Evolutionary conservation across 2,113 vertebrate genomes (phyloP), one percentile per base, ranked within the genome.

Genomic region (Murina feae): DNA sequence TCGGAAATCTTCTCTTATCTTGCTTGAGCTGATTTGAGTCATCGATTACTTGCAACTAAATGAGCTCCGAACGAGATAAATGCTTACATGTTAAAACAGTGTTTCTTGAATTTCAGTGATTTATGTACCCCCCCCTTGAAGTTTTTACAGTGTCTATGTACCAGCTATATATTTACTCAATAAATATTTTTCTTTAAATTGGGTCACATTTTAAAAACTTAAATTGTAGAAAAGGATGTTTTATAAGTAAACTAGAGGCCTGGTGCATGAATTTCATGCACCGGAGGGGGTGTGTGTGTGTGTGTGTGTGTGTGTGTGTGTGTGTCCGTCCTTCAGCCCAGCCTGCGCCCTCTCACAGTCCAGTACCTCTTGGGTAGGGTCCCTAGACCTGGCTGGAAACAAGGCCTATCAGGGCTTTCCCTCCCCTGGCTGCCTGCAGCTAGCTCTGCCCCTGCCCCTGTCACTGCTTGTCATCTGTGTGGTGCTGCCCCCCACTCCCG

Each of bases 111-210:
- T 85, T 28, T 82, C 49, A 76, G 21, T 78, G 23, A 8, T 84
- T 85, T 42, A 6, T 13, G 39, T 44, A 55, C 9, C 18, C 2
- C 9, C 44, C 1, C 44, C 35, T 82, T 3, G 4, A 4, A 18
- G 37, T 35, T 63, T 95, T 87, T 91, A 63, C 32, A 78, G 49
- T 58, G 39, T 69, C 37, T 9, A 7, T 81, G 42, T 89, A 53
- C 68, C 49, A 30, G 6, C 60, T 83, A 1, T 68, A 30, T 71
- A 65, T 89, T 95, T 89, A 75, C 75, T 72, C 89, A 95, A 96
- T 95, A 96, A 85, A 92, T 91, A 37, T 84, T 88, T 93, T 94
- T 81, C 68, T 88, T 89, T 72, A 74, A 82, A 51, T 68, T 8
- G 49, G 83, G n/a, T 86, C 51, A 25, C 11, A 84, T 91, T 95